Evolutionary conservation across 1,140 invertebrate species (phyloP).

Genomic region (Drosophila elegans): DNA sequence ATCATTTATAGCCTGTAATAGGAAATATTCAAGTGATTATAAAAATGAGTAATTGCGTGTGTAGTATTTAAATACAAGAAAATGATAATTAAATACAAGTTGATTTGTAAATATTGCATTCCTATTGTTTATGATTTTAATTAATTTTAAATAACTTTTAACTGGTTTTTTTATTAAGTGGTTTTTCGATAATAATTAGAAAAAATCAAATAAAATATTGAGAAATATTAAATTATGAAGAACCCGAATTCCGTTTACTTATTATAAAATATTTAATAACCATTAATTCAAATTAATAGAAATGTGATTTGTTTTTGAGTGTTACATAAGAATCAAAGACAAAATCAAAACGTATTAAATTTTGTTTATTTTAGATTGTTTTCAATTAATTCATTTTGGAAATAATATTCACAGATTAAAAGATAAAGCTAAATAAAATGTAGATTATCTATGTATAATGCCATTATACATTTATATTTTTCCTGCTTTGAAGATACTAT

Average conservation of each 20-base stretch:
- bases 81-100: neutral
- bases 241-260: neutral
- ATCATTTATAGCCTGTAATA: slow-evolving; percentile 15
- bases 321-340: neutral
- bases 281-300: neutral
- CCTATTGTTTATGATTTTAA: too few species aligned
- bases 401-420: neutral
- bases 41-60: neutral
- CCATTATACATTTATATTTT: neutral
- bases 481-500: neutral
- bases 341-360: neutral
- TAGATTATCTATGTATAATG: neutral
- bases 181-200: too few species aligned
- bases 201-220: neutral
- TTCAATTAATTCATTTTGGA: neutral
- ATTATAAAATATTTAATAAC: neutral
- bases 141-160: too few species aligned
- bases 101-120: too few species aligned
- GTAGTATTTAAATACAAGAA: neutral
- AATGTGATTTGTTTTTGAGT: too few species aligned
- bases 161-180: too few species aligned
- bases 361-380: neutral
- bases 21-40: neutral
- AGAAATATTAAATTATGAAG: neutral
- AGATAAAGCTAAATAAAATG: neutral